These are phyloP conservation scores for Rhynchonema sp. DNA, from an alignment of 2,888 invertebrate species.

Conservation along the genomic window DNA sequence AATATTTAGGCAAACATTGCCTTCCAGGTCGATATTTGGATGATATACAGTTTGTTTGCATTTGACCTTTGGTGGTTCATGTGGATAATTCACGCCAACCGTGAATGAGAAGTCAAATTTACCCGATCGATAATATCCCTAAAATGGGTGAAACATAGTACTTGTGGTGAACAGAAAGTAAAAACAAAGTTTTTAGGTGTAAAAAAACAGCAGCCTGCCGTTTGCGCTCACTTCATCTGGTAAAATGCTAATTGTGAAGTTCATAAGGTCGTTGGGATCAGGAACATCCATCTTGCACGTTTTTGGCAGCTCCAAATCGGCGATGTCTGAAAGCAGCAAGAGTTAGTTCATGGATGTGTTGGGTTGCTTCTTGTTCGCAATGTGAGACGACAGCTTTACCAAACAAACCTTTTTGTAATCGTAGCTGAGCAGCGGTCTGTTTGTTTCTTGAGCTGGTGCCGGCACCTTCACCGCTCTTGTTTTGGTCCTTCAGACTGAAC, in stretches of 20 bases:
- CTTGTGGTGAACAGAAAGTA: no score
- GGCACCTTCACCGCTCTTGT: slow-evolving; percentile 53
- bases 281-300: slow-evolving; percentile 88
- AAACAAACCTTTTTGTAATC: slow-evolving; percentile 69
- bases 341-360: no score
- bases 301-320: slow-evolving; percentile 86
- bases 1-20: slow-evolving; percentile 91
- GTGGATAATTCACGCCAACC: slow-evolving; percentile 90
- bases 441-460: slow-evolving; percentile 48
- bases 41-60: slow-evolving; percentile 94
- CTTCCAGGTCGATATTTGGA: slow-evolving; percentile 92
- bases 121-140: slow-evolving; percentile 82
- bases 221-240: slow-evolving; percentile 57
- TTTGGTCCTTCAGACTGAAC: slow-evolving; percentile 92
- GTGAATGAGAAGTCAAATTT: slow-evolving; percentile 89
- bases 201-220: background rate
- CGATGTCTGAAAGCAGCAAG: slow-evolving; percentile 61
- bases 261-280: slow-evolving; percentile 82
- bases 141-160: slow-evolving; percentile 11
- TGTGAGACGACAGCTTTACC: background rate
- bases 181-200: background rate
- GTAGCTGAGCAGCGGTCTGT: slow-evolving; percentile 83
- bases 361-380: no score
- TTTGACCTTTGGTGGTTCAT: slow-evolving; percentile 94
- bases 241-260: slow-evolving; percentile 81